These are phyloP conservation scores for Oreohelix idahoensis DNA, from an alignment of 1,140 invertebrate genomes.

Conservation along the genomic window DNA sequence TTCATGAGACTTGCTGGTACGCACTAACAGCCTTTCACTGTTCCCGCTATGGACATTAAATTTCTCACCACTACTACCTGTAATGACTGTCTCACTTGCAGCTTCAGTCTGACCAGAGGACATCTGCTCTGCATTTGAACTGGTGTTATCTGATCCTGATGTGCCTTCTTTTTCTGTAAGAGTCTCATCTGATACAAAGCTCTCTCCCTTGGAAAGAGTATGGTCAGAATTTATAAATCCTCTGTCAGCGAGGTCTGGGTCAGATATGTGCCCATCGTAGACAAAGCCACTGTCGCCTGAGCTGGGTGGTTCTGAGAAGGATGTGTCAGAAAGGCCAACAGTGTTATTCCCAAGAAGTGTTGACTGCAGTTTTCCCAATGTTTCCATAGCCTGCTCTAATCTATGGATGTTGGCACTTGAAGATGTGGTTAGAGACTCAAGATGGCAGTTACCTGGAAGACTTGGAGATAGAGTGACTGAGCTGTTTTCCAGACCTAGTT, in stretches of 20 bases:
- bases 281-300: constrained; percentile 50
- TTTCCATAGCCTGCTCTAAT: constrained; percentile 38
- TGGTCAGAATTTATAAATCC: not conserved
- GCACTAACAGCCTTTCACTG: constrained; percentile 51
- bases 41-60: constrained; percentile 40
- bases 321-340: constrained; percentile 29
- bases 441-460: constrained; percentile 19
- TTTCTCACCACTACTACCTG: constrained; percentile 68
- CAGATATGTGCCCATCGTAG: constrained; percentile 46
- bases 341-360: constrained; percentile 37
- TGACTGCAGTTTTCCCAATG: constrained; percentile 31
- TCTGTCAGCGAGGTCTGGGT: constrained; percentile 36
- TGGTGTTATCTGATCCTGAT: not conserved
- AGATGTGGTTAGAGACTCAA: not conserved
- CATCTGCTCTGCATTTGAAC: not conserved
- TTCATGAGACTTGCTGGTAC: constrained; percentile 71
- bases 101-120: constrained; percentile 4
- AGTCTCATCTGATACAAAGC: constrained; percentile 26
- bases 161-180: not conserved
- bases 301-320: constrained; percentile 43
- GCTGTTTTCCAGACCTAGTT: constrained; percentile 32
- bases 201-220: constrained; percentile 22
- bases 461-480: not conserved
- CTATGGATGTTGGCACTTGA: not conserved
- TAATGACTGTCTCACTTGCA: constrained; percentile 38